phyloP scores from a whole-genome alignment of 2,113 vertebrate genomes.

The Pseudonaja textilis region DNA sequence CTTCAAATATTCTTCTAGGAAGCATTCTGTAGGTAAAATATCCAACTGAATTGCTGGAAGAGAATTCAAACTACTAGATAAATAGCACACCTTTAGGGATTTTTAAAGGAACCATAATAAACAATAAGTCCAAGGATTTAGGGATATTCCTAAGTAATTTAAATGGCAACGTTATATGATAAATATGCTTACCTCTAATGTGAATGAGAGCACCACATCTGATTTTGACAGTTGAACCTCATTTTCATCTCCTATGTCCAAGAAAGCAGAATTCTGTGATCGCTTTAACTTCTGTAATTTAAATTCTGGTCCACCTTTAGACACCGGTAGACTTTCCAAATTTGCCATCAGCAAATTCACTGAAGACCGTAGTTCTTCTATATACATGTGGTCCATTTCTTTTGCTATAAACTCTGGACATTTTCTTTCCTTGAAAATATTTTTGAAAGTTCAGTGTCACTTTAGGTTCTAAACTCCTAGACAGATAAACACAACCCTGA shows the following conservation, averaged over 20 bases:
- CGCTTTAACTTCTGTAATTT: constrained; percentile 92
- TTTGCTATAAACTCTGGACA: constrained; percentile 81
- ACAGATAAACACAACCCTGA: neutral
- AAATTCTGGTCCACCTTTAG: constrained; percentile 91
- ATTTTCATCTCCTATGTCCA: constrained; percentile 93
- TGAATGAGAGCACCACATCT: constrained; percentile 91
- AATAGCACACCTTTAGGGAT: neutral
- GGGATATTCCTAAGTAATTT: neutral
- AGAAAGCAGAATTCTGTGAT: constrained; percentile 88
- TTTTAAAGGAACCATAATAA: neutral
- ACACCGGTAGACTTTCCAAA: constrained; percentile 95
- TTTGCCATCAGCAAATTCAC: constrained; percentile 97
- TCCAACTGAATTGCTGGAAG: neutral
- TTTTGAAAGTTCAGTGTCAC: constrained; percentile 44
- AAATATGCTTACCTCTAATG: constrained; percentile 81
- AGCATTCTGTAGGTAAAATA: neutral
- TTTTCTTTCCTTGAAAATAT: constrained; percentile 80
- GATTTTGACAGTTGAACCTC: constrained; percentile 90
- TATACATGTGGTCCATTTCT: constrained; percentile 90
- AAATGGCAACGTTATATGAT: neutral
- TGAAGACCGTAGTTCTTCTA: constrained; percentile 90
- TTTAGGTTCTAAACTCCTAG: constrained; percentile 4
- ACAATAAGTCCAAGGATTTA: neutral
- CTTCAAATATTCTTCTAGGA: neutral
- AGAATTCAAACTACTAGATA: neutral